phyloP scores from a whole-genome alignment of 2,113 vertebrate genomes.

The Cyrtonyx montezumae region DNA sequence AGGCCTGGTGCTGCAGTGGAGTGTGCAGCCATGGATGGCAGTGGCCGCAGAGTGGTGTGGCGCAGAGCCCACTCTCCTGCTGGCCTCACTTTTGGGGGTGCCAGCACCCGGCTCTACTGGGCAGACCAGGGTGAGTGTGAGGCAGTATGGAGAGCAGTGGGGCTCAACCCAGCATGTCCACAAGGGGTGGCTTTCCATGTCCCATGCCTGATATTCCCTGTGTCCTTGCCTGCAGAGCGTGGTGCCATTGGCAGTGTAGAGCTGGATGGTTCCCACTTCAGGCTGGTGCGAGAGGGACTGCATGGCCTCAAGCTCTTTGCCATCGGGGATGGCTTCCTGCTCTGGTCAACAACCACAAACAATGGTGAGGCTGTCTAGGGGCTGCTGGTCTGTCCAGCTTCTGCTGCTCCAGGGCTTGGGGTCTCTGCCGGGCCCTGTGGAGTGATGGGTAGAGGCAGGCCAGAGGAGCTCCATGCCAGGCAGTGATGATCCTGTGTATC shows the following conservation, averaged over 20 bases:
- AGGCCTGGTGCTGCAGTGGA: slow-evolving; percentile 44
- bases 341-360: slow-evolving; percentile 82
- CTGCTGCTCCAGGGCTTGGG: rapidly evolving
- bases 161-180: rapidly evolving
- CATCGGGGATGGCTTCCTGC: slow-evolving; percentile 76
- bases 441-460: neutral
- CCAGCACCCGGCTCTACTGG: slow-evolving; percentile 86
- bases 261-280: slow-evolving; percentile 83
- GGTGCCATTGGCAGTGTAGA: slow-evolving; percentile 82
- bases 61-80: slow-evolving; percentile 73
- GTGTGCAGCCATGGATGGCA: slow-evolving; percentile 89
- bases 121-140: slow-evolving; percentile 82
- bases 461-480: neutral
- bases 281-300: slow-evolving; percentile 76
- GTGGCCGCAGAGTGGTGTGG: slow-evolving; percentile 78
- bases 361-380: slow-evolving; percentile 73
- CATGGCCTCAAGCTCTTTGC: slow-evolving; percentile 79
- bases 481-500: neutral
- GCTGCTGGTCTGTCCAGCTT: neutral
- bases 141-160: rapidly evolving
- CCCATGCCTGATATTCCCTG: neutral
- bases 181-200: neutral
- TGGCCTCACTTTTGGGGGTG: slow-evolving; percentile 79
- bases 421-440: neutral
- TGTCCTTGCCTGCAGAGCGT: slow-evolving; percentile 70